Evolutionary conservation across 2,797 vertebrate species (phyloP), one percentile per base, ranked within the genome.

Genomic region (Poecilia gillii): DNA sequence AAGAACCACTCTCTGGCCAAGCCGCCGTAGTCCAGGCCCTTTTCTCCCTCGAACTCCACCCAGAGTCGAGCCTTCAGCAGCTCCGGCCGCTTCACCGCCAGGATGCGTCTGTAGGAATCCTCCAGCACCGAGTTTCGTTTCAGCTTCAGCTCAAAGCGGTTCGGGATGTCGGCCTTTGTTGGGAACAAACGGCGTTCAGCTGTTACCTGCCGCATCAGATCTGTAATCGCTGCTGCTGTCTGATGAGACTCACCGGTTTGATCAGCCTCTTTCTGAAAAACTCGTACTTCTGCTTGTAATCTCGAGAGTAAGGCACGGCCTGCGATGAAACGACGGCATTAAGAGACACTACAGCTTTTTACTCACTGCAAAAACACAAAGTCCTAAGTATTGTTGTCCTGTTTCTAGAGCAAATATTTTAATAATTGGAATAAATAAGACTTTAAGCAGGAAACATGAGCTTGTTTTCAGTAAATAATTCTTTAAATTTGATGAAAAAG

Each of bases 291-390:
- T 98, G 95, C 89, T 99, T 99, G 88, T 99, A 99, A 93, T 99
- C 98, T 93, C 98, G 97, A 94, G 98, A 99, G 92, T 99, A 99
- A 95, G 98, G 98, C 95, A 99, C 98, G 73, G 98, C 98, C 98
- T 99, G 28, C 41, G 90, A 88, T 57, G 76, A 79, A 88, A n/a
- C 23, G 14, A 13, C 4, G 13, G 39, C 66, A 43, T 71, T 45
- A 71, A 71, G 41, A 45, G 68, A 71, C 68, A 28, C 23, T 45
- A 14, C 41, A 45, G 41, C 2, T 71, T 51, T 14, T 39, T 14
- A 74, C 31, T 41, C 47, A 51, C 47, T 2, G 47, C 47, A 51
- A 51, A 51, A 51, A 51, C 49, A 23, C 20, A 7, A 51, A 51
- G 20, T 23, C 47, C 0, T 20, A 51, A 51, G 49, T 51, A 51